Percentiles rank a stretch among this genome's conserved stretches.
Conservation (phyloP, 2,888 invertebrate species). For the Rhagophthalmus giganteus region DNA sequence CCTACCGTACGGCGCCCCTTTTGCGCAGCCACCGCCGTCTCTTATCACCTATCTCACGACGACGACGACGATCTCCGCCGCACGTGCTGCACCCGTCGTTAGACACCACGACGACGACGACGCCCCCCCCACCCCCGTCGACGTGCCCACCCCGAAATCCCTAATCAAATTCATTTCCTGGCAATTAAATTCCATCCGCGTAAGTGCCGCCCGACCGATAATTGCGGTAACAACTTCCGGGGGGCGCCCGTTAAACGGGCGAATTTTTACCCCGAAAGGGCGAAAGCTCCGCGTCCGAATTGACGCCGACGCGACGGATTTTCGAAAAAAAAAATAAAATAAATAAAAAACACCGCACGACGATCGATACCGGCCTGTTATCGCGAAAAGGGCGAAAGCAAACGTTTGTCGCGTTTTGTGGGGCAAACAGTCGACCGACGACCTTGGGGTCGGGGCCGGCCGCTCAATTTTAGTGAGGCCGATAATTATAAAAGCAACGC, state of each 20-base stretch:
- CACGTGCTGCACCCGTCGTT: slow-evolving; percentile 20
- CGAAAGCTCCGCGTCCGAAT: no score
- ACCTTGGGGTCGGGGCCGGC: no score
- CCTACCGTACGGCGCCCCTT: slow-evolving; percentile 24
- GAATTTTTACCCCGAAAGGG: no score
- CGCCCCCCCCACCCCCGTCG: background rate
- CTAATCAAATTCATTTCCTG: slow-evolving; percentile 7
- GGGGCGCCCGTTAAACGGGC: background rate
- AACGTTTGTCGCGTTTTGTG: no score
- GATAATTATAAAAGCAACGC: no score
- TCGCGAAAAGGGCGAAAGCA: no score
- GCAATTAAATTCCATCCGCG: slow-evolving; percentile 14
- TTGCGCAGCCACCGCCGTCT: slow-evolving; percentile 35
- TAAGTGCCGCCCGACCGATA: slow-evolving; percentile 1
- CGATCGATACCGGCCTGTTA: no score
- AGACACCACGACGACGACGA: slow-evolving; percentile 16
- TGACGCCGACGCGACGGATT: no score
- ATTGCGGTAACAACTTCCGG: background rate
- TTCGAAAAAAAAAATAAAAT: no score
- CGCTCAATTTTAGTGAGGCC: no score
- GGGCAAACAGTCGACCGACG: no score
- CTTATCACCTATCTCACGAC: slow-evolving; percentile 25
- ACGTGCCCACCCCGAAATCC: background rate
- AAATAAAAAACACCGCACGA: no score
- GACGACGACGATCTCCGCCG: slow-evolving; percentile 17